Evolutionary conservation across 2,113 vertebrate genomes (phyloP).

Genomic region (Oryctolagus cuniculus): mOryCun1.1 NC_091453.1:43738001-43738500

Average conservation of each 20-base stretch:
- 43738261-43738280: conserved; percentile 8
- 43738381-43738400: not conserved
- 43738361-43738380: conserved; percentile 32
- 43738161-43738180: not conserved
- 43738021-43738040: conserved; percentile 22
- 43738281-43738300: conserved; percentile 17
- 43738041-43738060: conserved; percentile 12
- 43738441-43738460: conserved; percentile 3
- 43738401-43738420: not conserved
- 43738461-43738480: not conserved
- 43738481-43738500: not conserved
- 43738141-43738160: conserved; percentile 28
- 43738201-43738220: not conserved
- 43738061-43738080: not conserved
- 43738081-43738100: not conserved
- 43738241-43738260: conserved; percentile 22
- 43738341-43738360: conserved; percentile 41
- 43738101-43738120: conserved; percentile 18
- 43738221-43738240: conserved; percentile 5
- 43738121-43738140: conserved; percentile 1
- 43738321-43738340: conserved; percentile 22
- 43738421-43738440: conserved; percentile 45
- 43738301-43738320: not conserved
- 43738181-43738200: too few species aligned
- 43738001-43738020: not conserved